Evolutionary conservation across 1,140 invertebrate species (phyloP), one percentile per base, ranked within the genome.

Genomic region (Drosophila eugracilis): DNA sequence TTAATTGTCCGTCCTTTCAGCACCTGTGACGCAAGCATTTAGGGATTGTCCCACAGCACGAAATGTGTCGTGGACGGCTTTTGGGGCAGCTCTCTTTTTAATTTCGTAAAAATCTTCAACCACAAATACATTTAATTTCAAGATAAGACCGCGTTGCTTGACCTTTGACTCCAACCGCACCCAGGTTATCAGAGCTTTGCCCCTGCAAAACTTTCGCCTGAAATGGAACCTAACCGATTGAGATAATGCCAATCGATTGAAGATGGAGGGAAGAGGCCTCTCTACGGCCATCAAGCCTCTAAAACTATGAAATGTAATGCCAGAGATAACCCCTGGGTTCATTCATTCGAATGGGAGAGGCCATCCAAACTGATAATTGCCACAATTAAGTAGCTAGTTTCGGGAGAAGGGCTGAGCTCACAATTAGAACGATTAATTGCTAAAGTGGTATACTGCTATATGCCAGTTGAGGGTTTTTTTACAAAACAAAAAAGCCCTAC

Each of bases 41-140:
- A 63, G 48, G 41, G 52, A 85, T 76, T 66, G 80, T 84, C 62
- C n/a, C 60, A 37, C 41, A 45, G 44, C 80, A 86, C 78, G 77
- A 63, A 52, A 81, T 41, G 60, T 85, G 63, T 48, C 73, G 81
- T 85, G 81, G 45, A 55, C 21, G 5, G 47, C 53, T 41, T 59
- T 14, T 12, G 14, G 5, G 19, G 32, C 58, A 21, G 37, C 45
- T 59, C 53, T 50, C 6, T 66, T 86, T 88, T 86, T 86, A 86
- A 86, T 86, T 86, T 88, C 83, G 57, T 48, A 49, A 78, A 77
- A 81, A 77, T 88, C 83, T 86, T 60, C 12, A 10, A 71, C 12
- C 52, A 41, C 41, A 48, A 45, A 30, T 32, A 36, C 39, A 45
- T 44, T 63, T 59, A 63, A 19, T 53, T 63, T 59, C 17, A 2